These are phyloP conservation scores for Prolemur simus DNA, from an alignment of 2,113 vertebrate genomes.

Conservation along the genomic window DNA sequence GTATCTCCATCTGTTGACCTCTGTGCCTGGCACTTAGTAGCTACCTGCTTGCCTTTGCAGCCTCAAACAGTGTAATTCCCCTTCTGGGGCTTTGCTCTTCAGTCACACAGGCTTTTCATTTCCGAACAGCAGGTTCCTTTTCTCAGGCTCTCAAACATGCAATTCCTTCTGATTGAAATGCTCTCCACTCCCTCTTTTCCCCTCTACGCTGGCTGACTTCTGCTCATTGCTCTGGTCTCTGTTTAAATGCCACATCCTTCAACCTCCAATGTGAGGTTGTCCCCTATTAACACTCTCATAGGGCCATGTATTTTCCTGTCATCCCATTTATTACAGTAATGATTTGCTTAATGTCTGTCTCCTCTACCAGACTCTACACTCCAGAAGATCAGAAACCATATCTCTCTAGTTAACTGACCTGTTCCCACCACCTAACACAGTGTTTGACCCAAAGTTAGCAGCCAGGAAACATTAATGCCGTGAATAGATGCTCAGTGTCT, in stretches of 20 bases:
- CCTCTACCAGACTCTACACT: neutral
- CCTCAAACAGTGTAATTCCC: neutral
- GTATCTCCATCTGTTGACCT: neutral
- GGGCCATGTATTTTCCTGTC: conserved; percentile 47
- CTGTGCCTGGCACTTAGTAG: neutral
- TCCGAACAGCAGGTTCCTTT: neutral
- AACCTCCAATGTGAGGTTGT: conserved; percentile 42
- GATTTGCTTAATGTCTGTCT: conserved; percentile 57
- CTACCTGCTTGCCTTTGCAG: neutral
- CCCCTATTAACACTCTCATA: conserved; percentile 49
- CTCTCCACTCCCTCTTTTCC: conserved; percentile 8
- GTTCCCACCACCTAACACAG: neutral
- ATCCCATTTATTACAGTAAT: conserved; percentile 52
- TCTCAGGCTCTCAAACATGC: neutral
- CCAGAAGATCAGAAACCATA: neutral
- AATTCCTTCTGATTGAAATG: conserved; percentile 40
- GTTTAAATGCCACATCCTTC: conserved; percentile 41
- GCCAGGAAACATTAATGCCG: neutral
- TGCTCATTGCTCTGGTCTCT: conserved; percentile 38
- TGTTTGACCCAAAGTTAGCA: neutral
- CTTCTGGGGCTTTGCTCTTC: neutral
- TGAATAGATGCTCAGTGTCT: neutral
- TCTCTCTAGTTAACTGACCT: conserved; percentile 3
- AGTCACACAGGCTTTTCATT: neutral
- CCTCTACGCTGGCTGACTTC: neutral